A percentile compares a stretch with the other conserved stretches of the same genome.
Conservation (phyloP, 1,140 invertebrate genomes). For the Lepidostoma basale region DNA sequence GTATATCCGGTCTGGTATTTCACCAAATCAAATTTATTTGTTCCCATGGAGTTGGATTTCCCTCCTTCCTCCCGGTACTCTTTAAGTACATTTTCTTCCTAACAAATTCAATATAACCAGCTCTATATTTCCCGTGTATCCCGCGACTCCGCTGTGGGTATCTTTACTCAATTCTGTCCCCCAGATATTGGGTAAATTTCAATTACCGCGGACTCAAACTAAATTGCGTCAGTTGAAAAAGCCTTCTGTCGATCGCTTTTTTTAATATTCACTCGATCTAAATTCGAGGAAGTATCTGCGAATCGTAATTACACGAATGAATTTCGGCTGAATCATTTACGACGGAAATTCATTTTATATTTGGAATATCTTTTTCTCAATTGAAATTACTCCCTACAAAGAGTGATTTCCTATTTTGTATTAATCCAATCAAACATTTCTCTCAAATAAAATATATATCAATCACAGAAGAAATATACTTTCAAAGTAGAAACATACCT, state of each 20-base stretch:
- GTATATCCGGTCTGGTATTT: not conserved
- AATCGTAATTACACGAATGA: not conserved
- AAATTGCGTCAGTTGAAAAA: not conserved
- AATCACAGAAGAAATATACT: too few relatives aligned
- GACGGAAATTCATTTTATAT: too few relatives aligned
- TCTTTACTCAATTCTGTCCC: not conserved
- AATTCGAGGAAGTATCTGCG: not conserved
- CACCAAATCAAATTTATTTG: constrained; percentile 10
- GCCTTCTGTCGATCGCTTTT: not conserved
- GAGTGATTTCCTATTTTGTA: too few relatives aligned
- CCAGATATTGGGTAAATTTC: not conserved
- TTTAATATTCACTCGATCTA: not conserved
- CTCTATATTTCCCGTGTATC: not conserved
- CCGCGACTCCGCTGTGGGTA: not conserved
- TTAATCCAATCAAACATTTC: too few relatives aligned
- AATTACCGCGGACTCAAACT: not conserved
- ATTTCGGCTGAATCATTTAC: too few relatives aligned
- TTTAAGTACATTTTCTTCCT: not conserved
- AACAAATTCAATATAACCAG: constrained; percentile 2
- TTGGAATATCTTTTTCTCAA: too few relatives aligned
- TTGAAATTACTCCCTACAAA: too few relatives aligned
- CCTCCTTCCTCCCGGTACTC: not conserved
- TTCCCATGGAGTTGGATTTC: not conserved
- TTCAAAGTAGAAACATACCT: too few relatives aligned
- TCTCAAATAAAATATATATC: too few relatives aligned